These are phyloP conservation scores for Callospermophilus lateralis DNA, from an alignment of 2,113 vertebrate genomes.

Conservation along the genomic window DNA sequence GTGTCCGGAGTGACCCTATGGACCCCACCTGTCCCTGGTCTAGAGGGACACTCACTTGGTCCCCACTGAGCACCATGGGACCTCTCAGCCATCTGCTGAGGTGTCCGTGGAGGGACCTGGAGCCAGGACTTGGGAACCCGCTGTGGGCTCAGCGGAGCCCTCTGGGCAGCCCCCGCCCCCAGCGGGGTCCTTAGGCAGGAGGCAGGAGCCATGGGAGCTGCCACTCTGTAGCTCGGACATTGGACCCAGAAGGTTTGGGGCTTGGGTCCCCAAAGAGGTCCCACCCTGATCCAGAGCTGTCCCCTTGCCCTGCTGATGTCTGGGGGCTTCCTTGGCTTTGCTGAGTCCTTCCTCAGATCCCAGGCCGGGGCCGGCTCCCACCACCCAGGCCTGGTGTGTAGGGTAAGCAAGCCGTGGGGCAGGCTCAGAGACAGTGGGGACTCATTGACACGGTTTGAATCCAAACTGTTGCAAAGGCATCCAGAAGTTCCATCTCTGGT, in stretches of 20 bases:
- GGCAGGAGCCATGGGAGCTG: neutral
- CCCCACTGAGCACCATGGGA: neutral
- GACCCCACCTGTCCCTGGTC: too few species aligned
- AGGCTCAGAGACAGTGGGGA: too few species aligned
- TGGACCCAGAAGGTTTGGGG: accelerated
- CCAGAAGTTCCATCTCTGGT: neutral
- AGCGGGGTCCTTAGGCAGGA: neutral
- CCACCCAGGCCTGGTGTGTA: neutral
- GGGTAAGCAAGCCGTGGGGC: neutral
- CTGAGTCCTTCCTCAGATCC: neutral
- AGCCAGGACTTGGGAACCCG: neutral
- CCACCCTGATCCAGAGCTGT: neutral
- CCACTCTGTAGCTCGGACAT: neutral
- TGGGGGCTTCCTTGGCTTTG: neutral
- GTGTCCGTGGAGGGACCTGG: neutral
- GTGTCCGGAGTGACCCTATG: neutral
- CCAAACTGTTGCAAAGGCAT: neutral
- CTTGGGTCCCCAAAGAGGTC: neutral
- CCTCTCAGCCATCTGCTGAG: neutral
- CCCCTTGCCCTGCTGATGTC: neutral
- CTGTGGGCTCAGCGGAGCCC: neutral
- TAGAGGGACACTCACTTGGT: neutral
- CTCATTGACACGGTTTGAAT: neutral
- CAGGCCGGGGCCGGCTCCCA: neutral
- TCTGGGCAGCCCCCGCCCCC: neutral